Percentiles rank a stretch among this genome's conserved stretches.
Conservation (phyloP, 2,888 invertebrate genomes). For the Euplexia lucipara region DNA sequence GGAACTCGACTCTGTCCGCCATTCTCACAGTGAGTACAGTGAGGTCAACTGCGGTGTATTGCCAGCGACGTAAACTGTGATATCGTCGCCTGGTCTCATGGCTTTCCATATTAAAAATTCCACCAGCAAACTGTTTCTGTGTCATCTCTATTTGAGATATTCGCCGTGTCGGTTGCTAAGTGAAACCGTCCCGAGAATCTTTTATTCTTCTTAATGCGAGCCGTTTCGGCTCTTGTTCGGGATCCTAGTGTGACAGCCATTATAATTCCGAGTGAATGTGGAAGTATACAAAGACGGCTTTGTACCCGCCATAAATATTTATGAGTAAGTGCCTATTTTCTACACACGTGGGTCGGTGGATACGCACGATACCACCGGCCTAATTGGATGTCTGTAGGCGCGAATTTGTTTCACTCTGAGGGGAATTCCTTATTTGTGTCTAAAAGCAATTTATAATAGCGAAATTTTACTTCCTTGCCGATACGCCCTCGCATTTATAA, state of each 20-base stretch:
- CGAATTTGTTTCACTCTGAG: conserved; percentile 84
- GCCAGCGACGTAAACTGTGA: conserved; percentile 46
- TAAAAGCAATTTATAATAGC: conserved; percentile 71
- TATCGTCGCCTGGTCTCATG: conserved; percentile 61
- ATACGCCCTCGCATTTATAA: conserved; percentile 57
- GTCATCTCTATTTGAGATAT: conserved; percentile 82
- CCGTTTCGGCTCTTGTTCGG: conserved; percentile 89
- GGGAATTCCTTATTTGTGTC: conserved; percentile 76
- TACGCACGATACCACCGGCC: conserved; percentile 87
- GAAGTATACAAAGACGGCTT: conserved; percentile 88
- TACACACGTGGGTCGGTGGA: conserved; percentile 87
- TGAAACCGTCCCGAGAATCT: conserved; percentile 85
- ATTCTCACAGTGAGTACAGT: conserved; percentile 73
- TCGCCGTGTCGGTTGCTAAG: conserved; percentile 86
- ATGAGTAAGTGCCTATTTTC: conserved; percentile 89
- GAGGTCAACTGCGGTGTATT: conserved; percentile 50
- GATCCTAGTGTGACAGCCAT: conserved; percentile 89
- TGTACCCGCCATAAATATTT: conserved; percentile 89
- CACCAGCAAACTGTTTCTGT: conserved; percentile 78
- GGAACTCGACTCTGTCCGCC: conserved; percentile 46
- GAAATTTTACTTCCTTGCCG: conserved; percentile 58
- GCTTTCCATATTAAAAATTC: conserved; percentile 77
- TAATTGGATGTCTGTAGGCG: conserved; percentile 86
- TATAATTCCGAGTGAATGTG: conserved; percentile 89
- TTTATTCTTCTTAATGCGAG: conserved; percentile 87